Percentiles rank a stretch among this genome's conserved stretches.
These are phyloP conservation scores for Helogale parvula DNA, from an alignment of 2,113 vertebrate species.

Conservation along the genomic window DNA sequence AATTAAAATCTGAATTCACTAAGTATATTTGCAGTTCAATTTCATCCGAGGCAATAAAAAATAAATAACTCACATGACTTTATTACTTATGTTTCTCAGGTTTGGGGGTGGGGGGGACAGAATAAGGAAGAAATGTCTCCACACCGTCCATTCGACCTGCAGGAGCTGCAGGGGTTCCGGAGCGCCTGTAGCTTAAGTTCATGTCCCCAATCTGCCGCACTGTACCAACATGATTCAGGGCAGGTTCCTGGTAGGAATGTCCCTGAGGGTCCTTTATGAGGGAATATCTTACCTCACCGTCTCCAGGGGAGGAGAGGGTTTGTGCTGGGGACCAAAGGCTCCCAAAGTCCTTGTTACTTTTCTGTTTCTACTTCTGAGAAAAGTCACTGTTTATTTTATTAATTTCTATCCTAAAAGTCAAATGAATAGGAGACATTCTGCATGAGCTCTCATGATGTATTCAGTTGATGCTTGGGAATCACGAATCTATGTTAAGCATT, in stretches of 20 bases:
- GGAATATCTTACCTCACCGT: not conserved
- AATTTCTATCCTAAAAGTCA: not conserved
- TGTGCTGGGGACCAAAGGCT: not conserved
- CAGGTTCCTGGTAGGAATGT: too few relatives aligned
- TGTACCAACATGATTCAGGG: not conserved
- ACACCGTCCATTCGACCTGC: fast-evolving
- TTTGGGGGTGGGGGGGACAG: too few relatives aligned
- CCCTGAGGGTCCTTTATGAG: not conserved
- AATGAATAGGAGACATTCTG: not conserved
- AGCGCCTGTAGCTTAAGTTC: not conserved
- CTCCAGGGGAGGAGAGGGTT: not conserved
- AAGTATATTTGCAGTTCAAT: not conserved
- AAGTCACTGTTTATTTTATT: not conserved
- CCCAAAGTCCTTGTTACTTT: not conserved
- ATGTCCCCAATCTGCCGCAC: too few relatives aligned
- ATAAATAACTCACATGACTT: slow-evolving; percentile 42
- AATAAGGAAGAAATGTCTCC: not conserved
- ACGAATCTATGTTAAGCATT: not conserved
- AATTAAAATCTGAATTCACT: slow-evolving; percentile 56
- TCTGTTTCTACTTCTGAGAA: not conserved
- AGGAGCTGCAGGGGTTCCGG: not conserved
- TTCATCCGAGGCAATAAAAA: slow-evolving; percentile 55
- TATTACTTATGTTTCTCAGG: not conserved
- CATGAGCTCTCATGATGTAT: not conserved
- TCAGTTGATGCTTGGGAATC: not conserved